Evolutionary conservation across 2,797 vertebrate genomes (phyloP).

Genomic region (Alectoris magna): DNA sequence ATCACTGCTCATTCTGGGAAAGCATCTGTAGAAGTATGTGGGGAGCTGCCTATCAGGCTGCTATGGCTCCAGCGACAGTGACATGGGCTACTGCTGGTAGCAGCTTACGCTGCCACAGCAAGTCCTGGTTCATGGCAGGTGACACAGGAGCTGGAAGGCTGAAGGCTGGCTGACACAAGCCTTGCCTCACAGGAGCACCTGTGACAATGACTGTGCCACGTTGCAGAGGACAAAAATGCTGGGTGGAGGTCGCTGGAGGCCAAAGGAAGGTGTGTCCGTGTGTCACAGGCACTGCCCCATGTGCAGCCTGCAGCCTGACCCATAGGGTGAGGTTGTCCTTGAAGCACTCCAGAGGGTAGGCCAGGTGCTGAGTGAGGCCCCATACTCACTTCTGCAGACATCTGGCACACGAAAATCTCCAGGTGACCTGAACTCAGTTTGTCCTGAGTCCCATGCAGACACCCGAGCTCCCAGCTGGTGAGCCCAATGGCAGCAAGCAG

Average conservation of each 20-base stretch:
- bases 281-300: background rate
- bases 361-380: background rate
- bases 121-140: background rate
- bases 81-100: background rate
- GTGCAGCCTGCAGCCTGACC: background rate
- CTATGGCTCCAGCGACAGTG: background rate
- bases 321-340: background rate
- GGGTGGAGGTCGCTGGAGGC: background rate
- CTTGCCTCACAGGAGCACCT: background rate
- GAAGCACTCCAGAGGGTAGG: fast-evolving
- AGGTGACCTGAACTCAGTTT: background rate
- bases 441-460: background rate
- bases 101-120: fast-evolving
- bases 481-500: background rate
- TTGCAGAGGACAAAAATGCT: background rate
- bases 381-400: background rate
- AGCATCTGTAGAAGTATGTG: background rate
- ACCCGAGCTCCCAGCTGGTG: background rate
- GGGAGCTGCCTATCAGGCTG: background rate
- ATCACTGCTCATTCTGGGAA: background rate
- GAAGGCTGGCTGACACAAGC: background rate
- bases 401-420: background rate
- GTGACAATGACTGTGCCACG: fast-evolving
- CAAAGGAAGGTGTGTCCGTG: background rate
- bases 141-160: background rate